Base-by-base conservation (phyloP, 1,140 invertebrate species). In the Cydia fagiglandana region DNA sequence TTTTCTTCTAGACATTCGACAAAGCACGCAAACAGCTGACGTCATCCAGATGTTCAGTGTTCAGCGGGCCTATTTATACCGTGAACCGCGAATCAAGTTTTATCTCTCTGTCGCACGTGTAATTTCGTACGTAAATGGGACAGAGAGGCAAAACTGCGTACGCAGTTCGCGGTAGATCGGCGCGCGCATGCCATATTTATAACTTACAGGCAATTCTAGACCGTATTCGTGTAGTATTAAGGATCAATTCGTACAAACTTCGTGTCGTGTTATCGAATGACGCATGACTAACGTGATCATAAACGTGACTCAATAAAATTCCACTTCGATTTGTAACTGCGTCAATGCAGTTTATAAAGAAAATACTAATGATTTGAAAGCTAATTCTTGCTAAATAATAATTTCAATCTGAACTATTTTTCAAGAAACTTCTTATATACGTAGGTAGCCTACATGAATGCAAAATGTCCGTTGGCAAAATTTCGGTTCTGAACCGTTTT, bases 11-110 rank as follows among this genome's bases (percentile, higher is more conserved):
- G 6, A 56, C 53, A 12, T 61, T 61, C 20, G 6, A 61, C 56
- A 61, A 56, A 61, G 56, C 56, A 61, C 56, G 56, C 56, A 61
- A 61, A 61, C 20, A 24, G 56, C 50, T 61, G 56, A 61, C 56
- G 56, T 61, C 56, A 61, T 20, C 17, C 53, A n/a, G 15, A 5
- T 10, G 56, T 61, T 61, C 50, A 20, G n/a, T 10, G 56, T 61
- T 24, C 34, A 30, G 30, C 34, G 5, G 34, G 34, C 34, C 34
- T 34, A 6, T 34, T 24, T 34, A 34, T 34, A 6, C 34, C 5
- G 5, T 34, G 34, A 34, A 34, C 34, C 34, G 34, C 5, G 34
- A 34, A 34, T 34, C 0, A 34, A 34, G 34, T 34, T 34, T 34
- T 34, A 34, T 5, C 5, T 34, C 34, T 34, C 4, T 34, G 34